Conservation (phyloP, 1,140 invertebrate species). For the Habropoda laboriosa region DNA sequence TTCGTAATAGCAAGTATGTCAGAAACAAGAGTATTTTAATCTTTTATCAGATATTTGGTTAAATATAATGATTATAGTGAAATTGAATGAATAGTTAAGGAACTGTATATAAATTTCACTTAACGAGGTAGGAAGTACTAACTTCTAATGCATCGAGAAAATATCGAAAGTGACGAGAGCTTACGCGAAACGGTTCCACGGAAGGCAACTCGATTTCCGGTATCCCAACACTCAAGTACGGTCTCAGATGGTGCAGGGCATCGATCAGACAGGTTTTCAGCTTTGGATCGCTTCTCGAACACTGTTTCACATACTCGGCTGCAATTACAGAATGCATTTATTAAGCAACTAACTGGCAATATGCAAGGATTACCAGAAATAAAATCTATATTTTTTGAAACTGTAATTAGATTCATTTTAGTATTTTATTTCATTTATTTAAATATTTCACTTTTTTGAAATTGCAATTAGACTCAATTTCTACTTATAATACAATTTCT, state of each 20-base stretch:
- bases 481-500: no score
- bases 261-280: conserved; percentile 84
- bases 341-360: background rate
- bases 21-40: background rate
- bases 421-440: no score
- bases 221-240: conserved; percentile 86
- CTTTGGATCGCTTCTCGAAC: conserved; percentile 85
- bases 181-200: conserved; percentile 86
- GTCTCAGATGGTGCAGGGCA: conserved; percentile 85
- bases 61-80: background rate
- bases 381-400: no score
- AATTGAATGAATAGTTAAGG: background rate
- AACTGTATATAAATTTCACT: background rate
- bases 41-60: background rate
- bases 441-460: no score
- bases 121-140: background rate
- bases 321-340: conserved; percentile 62
- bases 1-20: no score
- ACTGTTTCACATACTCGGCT: conserved; percentile 88
- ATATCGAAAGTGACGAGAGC: conserved; percentile 37
- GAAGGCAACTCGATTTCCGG: conserved; percentile 87
- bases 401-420: no score
- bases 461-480: no score
- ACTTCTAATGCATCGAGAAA: background rate
- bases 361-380: background rate